phyloP scores from a whole-genome alignment of 2,113 vertebrate genomes.

The Pyxicephalus adspersus region DNA sequence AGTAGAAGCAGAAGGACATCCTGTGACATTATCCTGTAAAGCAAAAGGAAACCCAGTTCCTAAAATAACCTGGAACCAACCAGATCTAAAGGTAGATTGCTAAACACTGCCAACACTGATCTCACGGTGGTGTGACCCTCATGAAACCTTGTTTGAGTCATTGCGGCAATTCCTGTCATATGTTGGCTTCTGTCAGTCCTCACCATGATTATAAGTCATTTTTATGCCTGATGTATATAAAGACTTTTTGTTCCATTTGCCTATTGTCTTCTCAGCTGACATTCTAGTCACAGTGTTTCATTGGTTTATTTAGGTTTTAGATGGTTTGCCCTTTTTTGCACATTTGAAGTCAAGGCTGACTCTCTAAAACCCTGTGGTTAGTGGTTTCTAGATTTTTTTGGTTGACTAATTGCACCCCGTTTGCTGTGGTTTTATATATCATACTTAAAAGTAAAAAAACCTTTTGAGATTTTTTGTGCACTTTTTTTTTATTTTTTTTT shows the following conservation, averaged over 20 bases:
- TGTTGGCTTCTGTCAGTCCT: background rate
- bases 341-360: background rate
- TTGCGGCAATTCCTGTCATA: background rate
- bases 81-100: slow-evolving; percentile 63
- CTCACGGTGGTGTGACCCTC: background rate
- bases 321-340: background rate
- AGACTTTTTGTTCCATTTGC: background rate
- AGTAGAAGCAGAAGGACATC: slow-evolving; percentile 57
- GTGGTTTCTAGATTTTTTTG: too few relatives aligned
- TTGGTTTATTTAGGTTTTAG: background rate
- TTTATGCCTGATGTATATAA: background rate
- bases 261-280: background rate
- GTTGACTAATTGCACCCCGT: slow-evolving; percentile 14
- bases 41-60: slow-evolving; percentile 70
- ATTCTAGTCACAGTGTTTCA: background rate
- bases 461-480: too few relatives aligned
- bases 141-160: too few relatives aligned
- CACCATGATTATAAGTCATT: background rate
- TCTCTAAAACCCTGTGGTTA: background rate
- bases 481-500: too few relatives aligned
- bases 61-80: slow-evolving; percentile 71
- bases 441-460: too few relatives aligned
- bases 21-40: slow-evolving; percentile 66
- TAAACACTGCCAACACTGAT: background rate
- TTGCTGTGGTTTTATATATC: too few relatives aligned